Percentiles rank a stretch among this genome's conserved stretches.
Evolutionary conservation across 2,113 vertebrate species (phyloP).

Genomic region (Lipotes vexillifer): DNA sequence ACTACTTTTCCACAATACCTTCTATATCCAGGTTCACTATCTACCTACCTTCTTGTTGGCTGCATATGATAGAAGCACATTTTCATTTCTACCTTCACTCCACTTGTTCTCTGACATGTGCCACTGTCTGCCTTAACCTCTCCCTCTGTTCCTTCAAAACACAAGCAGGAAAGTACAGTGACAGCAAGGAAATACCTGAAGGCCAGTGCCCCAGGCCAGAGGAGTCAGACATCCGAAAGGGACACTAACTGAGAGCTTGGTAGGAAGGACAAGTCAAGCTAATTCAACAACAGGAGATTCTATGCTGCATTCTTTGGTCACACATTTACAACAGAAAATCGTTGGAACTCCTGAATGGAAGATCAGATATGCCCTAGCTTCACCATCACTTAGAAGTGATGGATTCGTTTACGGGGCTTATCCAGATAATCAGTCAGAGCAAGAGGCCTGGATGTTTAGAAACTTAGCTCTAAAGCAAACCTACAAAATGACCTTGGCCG

Average conservation of each 20-base stretch:
- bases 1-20: background rate
- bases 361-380: background rate
- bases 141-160: background rate
- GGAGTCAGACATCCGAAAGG: background rate
- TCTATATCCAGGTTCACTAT: background rate
- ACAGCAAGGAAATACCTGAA: slow-evolving; percentile 10
- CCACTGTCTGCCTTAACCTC: background rate
- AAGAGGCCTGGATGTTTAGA: background rate
- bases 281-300: background rate
- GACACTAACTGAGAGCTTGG: background rate
- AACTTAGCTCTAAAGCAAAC: background rate
- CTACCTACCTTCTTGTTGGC: background rate
- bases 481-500: background rate
- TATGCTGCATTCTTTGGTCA: background rate
- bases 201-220: slow-evolving; percentile 5
- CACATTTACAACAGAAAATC: background rate
- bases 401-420: background rate
- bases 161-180: background rate
- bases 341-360: background rate
- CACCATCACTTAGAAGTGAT: background rate
- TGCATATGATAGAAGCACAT: background rate
- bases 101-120: background rate
- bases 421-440: background rate
- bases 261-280: background rate
- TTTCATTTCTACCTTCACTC: background rate